Evolutionary conservation across 2,113 vertebrate species (phyloP).

Genomic region (Bos javanicus): DNA sequence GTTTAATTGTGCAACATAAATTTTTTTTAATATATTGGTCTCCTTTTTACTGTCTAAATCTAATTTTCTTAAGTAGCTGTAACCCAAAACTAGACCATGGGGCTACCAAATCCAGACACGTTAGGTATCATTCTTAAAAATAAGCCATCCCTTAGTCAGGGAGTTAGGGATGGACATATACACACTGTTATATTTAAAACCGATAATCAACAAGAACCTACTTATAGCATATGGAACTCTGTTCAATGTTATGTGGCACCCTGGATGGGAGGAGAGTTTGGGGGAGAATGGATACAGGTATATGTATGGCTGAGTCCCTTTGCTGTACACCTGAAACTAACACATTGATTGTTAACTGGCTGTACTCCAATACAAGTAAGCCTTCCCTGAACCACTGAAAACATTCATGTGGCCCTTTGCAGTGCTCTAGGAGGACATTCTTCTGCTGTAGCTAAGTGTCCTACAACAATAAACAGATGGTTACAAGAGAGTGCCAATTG

Average conservation of each 20-base stretch:
- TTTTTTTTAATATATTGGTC: neutral
- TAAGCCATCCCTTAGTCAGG: neutral
- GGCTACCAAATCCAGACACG: neutral
- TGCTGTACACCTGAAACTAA: neutral
- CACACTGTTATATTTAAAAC: neutral
- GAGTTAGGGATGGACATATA: neutral
- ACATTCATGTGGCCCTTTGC: neutral
- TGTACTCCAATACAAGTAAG: neutral
- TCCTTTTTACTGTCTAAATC: neutral
- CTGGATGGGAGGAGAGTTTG: neutral
- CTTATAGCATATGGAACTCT: neutral
- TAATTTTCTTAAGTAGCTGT: neutral
- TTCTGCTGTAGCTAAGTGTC: neutral
- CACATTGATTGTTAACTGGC: neutral
- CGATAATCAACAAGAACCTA: neutral
- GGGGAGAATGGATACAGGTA: neutral
- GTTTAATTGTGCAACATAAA: neutral
- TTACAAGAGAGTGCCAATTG: neutral
- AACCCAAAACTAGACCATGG: neutral
- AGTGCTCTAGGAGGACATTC: neutral
- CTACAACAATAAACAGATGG: neutral
- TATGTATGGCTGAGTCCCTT: neutral
- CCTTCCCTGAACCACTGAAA: neutral
- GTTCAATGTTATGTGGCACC: neutral
- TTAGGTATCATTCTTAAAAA: neutral